phyloP scores from a whole-genome alignment of 2,797 vertebrate genomes.

The Chelon auratus region DNA sequence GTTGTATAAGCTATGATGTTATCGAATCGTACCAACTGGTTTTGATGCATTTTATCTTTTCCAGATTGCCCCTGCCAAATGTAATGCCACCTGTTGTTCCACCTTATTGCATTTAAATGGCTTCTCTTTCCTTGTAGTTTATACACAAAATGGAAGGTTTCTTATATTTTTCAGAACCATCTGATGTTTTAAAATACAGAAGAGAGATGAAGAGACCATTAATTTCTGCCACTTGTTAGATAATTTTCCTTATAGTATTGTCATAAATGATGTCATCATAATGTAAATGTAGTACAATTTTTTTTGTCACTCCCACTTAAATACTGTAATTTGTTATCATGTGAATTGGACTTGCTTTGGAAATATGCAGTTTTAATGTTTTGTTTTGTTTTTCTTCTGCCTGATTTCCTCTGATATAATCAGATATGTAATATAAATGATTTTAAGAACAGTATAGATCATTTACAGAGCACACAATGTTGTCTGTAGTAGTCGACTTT shows the following conservation, averaged over 20 bases:
- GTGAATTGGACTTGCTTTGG: slow-evolving; percentile 38
- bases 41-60: slow-evolving; percentile 31
- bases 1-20: slow-evolving; percentile 71
- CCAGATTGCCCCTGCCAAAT: slow-evolving; percentile 40
- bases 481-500: slow-evolving; percentile 21
- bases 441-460: slow-evolving; percentile 30
- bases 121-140: slow-evolving; percentile 21
- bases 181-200: slow-evolving; percentile 13
- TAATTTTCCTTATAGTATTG: slow-evolving; percentile 18
- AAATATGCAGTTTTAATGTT: slow-evolving; percentile 24
- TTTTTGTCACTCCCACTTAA: slow-evolving; percentile 4
- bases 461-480: slow-evolving; percentile 7
- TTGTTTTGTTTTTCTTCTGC: slow-evolving; percentile 15
- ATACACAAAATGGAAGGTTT: slow-evolving; percentile 18
- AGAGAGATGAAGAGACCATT: not conserved
- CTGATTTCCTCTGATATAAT: slow-evolving; percentile 28
- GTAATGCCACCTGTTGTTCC: slow-evolving; percentile 11
- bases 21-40: slow-evolving; percentile 16
- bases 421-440: slow-evolving; percentile 28
- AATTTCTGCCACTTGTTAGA: slow-evolving; percentile 29
- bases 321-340: slow-evolving; percentile 28
- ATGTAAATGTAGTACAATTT: slow-evolving; percentile 8
- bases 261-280: slow-evolving; percentile 32
- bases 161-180: slow-evolving; percentile 9
- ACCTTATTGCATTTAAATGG: not conserved